Evolutionary conservation across 2,888 invertebrate species (phyloP), one percentile per base, ranked within the genome.

Genomic region (Unio delphinus): DNA sequence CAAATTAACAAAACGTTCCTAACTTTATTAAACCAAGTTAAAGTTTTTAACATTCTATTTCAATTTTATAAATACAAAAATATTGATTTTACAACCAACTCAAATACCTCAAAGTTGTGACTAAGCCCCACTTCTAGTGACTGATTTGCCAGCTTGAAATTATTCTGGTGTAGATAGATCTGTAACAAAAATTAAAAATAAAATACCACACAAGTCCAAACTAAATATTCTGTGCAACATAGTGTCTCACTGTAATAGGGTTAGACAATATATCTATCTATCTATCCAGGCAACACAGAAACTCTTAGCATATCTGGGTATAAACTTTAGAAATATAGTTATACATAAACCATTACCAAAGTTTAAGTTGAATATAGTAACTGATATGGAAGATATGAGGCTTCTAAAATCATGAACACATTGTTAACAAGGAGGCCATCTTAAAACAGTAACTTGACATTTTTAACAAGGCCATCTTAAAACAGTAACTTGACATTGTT

Each of bases 81-180:
- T 45, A 45, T 2, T 45, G 20, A 11, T 15, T 45, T 45, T 4
- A 45, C 15, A 45, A n/a, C n/a, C 18, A 34, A 17, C 8, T 28
- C 11, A 72, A 78, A 75, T 73, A 92, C 94, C 90, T 95, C 94
- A 87, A 99, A 98, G 90, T 98, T 96, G 86, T 95, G 95, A 86
- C 97, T 97, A 20, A 98, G 91, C 69, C 96, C 96, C 78, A 95
- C 93, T 90, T 98, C 98, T 62, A 99, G 91, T 68, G 94, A 94
- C 88, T 96, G 96, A 18, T 94, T 93, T 0, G 98, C 98, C 86
- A 94, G 93, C 26, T 94, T 92, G 83, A 93, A 95, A 80, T 91
- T 90, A 69, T 89, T 88, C 83, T 91, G 90, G 69, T 89, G 85
- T 8, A 96, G 92, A 79, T 95, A 93, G 67, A 97, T 95, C 89